Evolutionary conservation across 2,888 invertebrate genomes (phyloP).

Genomic region (Bellardia pandia): DNA sequence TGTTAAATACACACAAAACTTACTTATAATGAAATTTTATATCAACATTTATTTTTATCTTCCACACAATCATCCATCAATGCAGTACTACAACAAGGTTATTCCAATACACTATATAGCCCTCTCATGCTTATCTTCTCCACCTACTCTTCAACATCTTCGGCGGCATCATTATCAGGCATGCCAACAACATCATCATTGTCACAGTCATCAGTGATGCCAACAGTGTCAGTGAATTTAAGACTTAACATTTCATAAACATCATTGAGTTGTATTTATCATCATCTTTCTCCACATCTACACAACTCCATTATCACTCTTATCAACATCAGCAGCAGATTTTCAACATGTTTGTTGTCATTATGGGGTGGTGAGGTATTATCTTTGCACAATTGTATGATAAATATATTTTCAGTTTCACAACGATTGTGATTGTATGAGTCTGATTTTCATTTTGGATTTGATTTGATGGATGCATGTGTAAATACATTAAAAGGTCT

Average conservation of each 20-base stretch:
- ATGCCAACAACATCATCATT: slow-evolving; percentile 8
- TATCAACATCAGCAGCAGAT: background rate
- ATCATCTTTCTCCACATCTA: slow-evolving; percentile 6
- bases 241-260: slow-evolving; percentile 44
- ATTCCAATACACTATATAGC: background rate
- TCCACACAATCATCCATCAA: slow-evolving; percentile 1
- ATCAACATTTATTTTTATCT: slow-evolving; percentile 39
- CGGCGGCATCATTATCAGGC: slow-evolving; percentile 30
- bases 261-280: slow-evolving; percentile 30
- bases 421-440: slow-evolving; percentile 14
- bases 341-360: background rate
- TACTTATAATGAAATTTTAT: slow-evolving; percentile 8
- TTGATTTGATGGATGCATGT: slow-evolving; percentile 51
- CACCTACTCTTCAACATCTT: slow-evolving; percentile 1
- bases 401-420: slow-evolving; percentile 39
- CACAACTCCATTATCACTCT: background rate
- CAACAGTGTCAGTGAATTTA: slow-evolving; percentile 33
- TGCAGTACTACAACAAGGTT: background rate
- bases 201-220: slow-evolving; percentile 22
- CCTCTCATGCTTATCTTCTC: background rate
- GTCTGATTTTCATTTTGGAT: slow-evolving; percentile 22
- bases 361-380: background rate
- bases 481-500: slow-evolving; percentile 19
- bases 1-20: slow-evolving; percentile 18
- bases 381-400: slow-evolving; percentile 39